Evolutionary conservation across 2,888 invertebrate genomes (phyloP), one percentile per base, ranked within the genome.

Genomic region (Lithophane leautieri): DNA sequence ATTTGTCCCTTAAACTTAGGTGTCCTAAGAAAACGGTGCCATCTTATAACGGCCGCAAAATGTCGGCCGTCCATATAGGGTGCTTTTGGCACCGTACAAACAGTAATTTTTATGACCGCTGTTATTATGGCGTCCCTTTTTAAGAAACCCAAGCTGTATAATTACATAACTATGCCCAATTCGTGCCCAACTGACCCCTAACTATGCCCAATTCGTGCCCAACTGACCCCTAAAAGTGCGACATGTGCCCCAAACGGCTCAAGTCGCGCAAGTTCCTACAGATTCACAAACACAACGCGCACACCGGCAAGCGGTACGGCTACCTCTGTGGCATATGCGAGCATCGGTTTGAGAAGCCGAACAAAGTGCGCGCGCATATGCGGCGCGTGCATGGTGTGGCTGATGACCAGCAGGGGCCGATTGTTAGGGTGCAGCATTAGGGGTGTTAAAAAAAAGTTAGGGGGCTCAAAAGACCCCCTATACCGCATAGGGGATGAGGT

Each of bases 251-350:
- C 7, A 96, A 96, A 82, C 91, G 93, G 61, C 89, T 96, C 75
- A 95, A 95, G 81, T 96, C 96, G 56, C 92, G 93, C 88, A 96
- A 96, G 90, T 94, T 96, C 89, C 95, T 96, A 0, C 95, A 96
- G 81, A 96, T 96, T 4, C 96, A 96, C 91, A 95, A 94, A 58
- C 95, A 96, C 90, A 95, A 95, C 89, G 94, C 94, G 52, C 96
- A 96, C 90, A 96, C 95, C 0, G 96, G 96, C 78, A 92, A 92
- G 72, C 91, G 94, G 0, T 96, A 96, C 87, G 95, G 94, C 0
- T 95, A 96, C 81, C 90, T 96, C 25, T 96, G 96, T 81, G 88
- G 92, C 0, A 89, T 95, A 22, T 96, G 96, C 89, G 93, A 92
- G 73, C 95, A 95, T 74, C 92, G 95, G 69, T 96, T 96, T 88